Percentiles rank a stretch among this genome's conserved stretches.
phyloP scores from a whole-genome alignment of 2,888 invertebrate genomes.

The Euphydryas editha region DNA sequence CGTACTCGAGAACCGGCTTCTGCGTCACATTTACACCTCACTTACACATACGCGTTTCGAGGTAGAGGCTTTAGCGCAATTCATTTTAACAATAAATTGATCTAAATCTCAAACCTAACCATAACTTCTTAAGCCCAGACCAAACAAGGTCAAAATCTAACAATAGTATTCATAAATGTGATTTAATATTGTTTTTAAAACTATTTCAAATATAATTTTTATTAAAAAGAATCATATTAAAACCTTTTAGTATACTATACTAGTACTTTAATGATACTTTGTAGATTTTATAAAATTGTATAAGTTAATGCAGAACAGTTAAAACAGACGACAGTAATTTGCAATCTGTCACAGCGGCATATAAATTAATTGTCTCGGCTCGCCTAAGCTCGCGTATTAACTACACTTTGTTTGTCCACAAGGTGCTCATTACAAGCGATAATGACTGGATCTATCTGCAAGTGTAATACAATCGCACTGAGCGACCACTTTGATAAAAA shows the following conservation, averaged over 20 bases:
- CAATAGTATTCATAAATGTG: neutral
- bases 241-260: no score
- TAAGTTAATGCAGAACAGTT: neutral
- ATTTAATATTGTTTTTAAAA: neutral
- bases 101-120: neutral
- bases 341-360: conserved; percentile 9
- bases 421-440: conserved; percentile 62
- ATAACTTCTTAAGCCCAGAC: neutral
- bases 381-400: conserved; percentile 23
- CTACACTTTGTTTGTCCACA: conserved; percentile 41
- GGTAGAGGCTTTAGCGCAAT: conserved; percentile 8
- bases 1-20: conserved; percentile 42
- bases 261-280: neutral
- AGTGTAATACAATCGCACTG: conserved; percentile 57
- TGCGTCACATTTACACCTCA: conserved; percentile 40
- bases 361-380: conserved; percentile 24
- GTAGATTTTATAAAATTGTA: neutral
- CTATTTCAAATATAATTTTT: neutral
- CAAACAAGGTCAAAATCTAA: neutral
- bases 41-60: conserved; percentile 23
- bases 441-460: conserved; percentile 65
- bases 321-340: neutral
- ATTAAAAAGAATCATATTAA: neutral
- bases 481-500: conserved; percentile 7
- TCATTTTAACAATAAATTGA: neutral